Evolutionary conservation across 2,113 vertebrate species (phyloP).

Genomic region (Trochalopteron elliotii): DNA sequence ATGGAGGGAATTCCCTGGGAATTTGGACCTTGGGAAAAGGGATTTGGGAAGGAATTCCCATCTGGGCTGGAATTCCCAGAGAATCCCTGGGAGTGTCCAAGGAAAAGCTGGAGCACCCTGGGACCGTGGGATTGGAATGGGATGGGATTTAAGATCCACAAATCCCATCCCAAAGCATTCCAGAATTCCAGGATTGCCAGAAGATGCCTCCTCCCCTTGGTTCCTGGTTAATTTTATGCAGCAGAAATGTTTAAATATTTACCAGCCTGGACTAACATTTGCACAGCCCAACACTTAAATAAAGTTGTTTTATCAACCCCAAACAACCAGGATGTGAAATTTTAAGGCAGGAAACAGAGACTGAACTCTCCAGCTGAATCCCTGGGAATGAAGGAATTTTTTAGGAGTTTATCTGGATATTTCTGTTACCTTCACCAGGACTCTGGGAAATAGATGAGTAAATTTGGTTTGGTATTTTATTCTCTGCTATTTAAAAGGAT

Average conservation of each 20-base stretch:
- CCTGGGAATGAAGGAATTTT: neutral
- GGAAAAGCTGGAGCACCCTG: neutral
- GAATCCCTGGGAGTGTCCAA: neutral
- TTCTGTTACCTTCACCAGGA: neutral
- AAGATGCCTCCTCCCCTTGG: neutral
- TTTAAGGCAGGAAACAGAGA: neutral
- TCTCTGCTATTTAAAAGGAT: neutral
- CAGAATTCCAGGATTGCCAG: neutral
- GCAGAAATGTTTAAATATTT: neutral
- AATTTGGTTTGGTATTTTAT: rapidly evolving
- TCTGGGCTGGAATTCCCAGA: neutral
- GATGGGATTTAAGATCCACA: rapidly evolving
- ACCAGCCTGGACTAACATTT: neutral
- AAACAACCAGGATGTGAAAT: neutral
- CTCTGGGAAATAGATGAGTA: neutral
- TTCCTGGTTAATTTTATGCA: neutral
- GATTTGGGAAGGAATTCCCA: neutral
- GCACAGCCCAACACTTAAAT: neutral
- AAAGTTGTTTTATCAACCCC: neutral
- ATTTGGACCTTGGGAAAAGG: too few species aligned
- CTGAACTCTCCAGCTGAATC: neutral
- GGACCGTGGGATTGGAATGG: rapidly evolving
- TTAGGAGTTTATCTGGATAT: neutral
- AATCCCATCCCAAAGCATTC: neutral
- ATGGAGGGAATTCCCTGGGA: neutral